Base-by-base conservation (phyloP, 2,888 invertebrate species). In the Parelbella ahira region DNA sequence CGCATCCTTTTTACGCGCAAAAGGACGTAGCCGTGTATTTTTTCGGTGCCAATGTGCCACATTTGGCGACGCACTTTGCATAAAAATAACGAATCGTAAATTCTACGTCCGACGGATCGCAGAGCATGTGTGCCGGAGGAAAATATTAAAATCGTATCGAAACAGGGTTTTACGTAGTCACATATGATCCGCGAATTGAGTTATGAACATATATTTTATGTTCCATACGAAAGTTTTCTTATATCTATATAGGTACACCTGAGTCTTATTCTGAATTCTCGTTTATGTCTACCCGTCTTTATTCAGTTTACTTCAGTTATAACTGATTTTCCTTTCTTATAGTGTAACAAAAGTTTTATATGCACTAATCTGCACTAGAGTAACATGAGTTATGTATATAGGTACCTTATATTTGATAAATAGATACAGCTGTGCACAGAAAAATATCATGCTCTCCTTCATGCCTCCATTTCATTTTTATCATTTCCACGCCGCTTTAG, bases 51-150 rank as follows among this genome's bases (percentile, higher is more conserved):
- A 63, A 67, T 71, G 65, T 63, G 64, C 67, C 79, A 86, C 87
- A 87, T 87, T 87, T 86, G 87, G 86, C 79, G 79, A 81, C 80
- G 76, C 72, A 76, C 84, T 86, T 83, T 83, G 83, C 82, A 86
- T 86, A 80, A 86, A 87, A 83, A 86, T 87, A 86, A 83, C 74
- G 68, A 76, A 72, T 82, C 86, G 81, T 86, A 84, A 87, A 84
- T 60, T 73, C 72, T 73, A 63, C 65, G 64, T 69, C 71, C 69
- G 66, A 62, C 56, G 63, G 67, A 70, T 70, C 71, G 67, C 69
- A 70, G 49, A 78, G 70, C 83, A 84, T 84, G 68, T 79, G 68
- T 79, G 77, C 66, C 62, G 63, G 66, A 61, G 64, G 57, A 70
- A 73, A 74, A 79, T 80, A 77, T 75, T 69, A 66, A 68, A 76